Evolutionary conservation across 2,113 vertebrate genomes (phyloP).

Genomic region (Colaptes auratus): DNA sequence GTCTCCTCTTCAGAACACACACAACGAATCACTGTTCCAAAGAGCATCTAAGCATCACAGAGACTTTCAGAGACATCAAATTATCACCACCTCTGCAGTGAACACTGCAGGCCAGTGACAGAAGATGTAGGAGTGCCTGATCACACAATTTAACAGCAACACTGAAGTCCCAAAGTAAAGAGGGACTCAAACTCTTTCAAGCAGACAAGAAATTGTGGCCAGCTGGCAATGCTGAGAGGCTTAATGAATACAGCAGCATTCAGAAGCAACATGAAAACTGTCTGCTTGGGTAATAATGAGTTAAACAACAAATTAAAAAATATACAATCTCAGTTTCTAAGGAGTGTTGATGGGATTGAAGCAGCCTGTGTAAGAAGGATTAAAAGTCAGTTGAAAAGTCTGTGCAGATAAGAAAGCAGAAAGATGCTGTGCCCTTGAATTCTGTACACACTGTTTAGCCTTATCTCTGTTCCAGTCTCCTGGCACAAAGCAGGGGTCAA

Average conservation of each 20-base stretch:
- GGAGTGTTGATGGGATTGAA: constrained; percentile 32
- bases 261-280: constrained; percentile 28
- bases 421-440: constrained; percentile 37
- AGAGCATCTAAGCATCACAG: background rate
- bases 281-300: background rate
- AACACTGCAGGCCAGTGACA: background rate
- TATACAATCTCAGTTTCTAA: constrained; percentile 11
- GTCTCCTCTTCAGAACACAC: constrained; percentile 15
- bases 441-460: constrained; percentile 11
- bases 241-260: constrained; percentile 24
- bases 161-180: background rate
- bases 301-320: background rate
- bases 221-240: background rate
- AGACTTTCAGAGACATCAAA: background rate
- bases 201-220: background rate
- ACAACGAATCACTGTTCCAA: background rate
- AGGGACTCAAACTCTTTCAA: background rate
- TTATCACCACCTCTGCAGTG: background rate
- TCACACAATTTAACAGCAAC: background rate
- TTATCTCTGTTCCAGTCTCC: background rate
- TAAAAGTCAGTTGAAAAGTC: constrained; percentile 40
- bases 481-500: background rate
- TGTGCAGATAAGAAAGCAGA: constrained; percentile 30
- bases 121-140: background rate
- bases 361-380: background rate